Base-by-base conservation (phyloP, 2,888 invertebrate genomes). In the Bombylius discolor region DNA sequence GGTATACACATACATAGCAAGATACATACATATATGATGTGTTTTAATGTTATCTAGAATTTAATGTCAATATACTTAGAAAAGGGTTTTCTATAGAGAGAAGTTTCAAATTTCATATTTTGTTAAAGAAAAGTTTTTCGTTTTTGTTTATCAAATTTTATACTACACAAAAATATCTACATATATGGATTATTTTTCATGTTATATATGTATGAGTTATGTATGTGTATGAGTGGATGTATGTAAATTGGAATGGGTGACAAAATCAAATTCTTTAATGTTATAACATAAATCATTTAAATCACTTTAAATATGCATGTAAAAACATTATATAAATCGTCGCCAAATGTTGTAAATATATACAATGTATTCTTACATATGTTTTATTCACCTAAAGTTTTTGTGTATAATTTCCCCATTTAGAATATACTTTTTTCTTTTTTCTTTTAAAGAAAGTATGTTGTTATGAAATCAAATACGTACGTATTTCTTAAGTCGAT, bases 251-350 rank as follows among this genome's bases (percentile, higher is more conserved):
- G 39, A 42, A 42, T 11, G 39, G 11, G 39, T 42, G 39, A 42
- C 8, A 42, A 42, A 42, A 42, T 42, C 39, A 42, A 42, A 42
- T 42, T 42, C 36, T 8, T 36, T 36, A 42, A 42, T 42, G 8
- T 36, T 42, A 11, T 42, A 11, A 66, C 68, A 72, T 72, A 72
- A 72, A 72, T 72, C 72, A 72, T 69, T 64, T 70, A 72, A 72
- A 72, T 72, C 72, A 71, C 72, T 71, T 23, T 68, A 65, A 70
- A 68, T 70, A 70, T 69, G 70, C 68, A 72, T 67, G 64, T 65
- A 64, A 23, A 23, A 51, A 61, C 62, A 63, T 71, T 70, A 72
- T 71, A 72, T 71, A 72, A 72, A 72, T 72, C 71, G 70, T 66
- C 68, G 66, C 70, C 71, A 72, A 71, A 68, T 71, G 70, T 68